Percentiles rank a stretch among this genome's conserved stretches.
Conservation (phyloP, 2,797 vertebrate species). For the Distichodus sexfasciatus region DNA sequence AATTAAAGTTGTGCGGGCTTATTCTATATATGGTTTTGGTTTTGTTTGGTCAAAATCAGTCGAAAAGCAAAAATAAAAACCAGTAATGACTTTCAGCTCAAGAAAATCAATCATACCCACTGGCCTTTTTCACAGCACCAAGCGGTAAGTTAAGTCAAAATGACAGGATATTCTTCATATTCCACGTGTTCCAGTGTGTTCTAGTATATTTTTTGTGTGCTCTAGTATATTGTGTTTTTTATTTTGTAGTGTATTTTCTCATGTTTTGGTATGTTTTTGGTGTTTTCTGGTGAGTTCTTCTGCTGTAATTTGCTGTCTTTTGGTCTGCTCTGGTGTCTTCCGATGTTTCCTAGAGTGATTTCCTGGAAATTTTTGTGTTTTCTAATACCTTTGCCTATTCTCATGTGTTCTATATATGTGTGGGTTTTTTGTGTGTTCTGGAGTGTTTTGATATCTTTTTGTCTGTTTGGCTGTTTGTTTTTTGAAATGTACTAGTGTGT, state of each 20-base stretch:
- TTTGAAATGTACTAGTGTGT: too few species aligned
- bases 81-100: background rate
- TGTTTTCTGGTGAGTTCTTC: background rate
- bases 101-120: slow-evolving; percentile 19
- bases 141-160: background rate
- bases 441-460: too few species aligned
- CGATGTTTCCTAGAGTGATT: background rate
- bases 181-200: slow-evolving; percentile 16
- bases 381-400: too few species aligned
- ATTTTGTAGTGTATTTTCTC: too few species aligned
- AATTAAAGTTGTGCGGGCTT: too few species aligned
- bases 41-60: background rate
- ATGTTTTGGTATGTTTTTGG: too few species aligned
- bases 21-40: background rate
- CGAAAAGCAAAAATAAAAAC: background rate
- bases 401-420: too few species aligned
- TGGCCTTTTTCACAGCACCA: background rate
- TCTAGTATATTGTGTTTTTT: too few species aligned
- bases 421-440: too few species aligned
- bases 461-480: too few species aligned
- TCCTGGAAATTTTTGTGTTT: too few species aligned
- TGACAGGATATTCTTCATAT: background rate
- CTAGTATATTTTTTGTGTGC: background rate
- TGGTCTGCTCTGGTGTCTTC: background rate
- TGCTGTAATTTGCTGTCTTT: slow-evolving; percentile 33